Base-by-base conservation (phyloP, 2,797 vertebrate genomes). In the Hylomyscus alleni region DNA sequence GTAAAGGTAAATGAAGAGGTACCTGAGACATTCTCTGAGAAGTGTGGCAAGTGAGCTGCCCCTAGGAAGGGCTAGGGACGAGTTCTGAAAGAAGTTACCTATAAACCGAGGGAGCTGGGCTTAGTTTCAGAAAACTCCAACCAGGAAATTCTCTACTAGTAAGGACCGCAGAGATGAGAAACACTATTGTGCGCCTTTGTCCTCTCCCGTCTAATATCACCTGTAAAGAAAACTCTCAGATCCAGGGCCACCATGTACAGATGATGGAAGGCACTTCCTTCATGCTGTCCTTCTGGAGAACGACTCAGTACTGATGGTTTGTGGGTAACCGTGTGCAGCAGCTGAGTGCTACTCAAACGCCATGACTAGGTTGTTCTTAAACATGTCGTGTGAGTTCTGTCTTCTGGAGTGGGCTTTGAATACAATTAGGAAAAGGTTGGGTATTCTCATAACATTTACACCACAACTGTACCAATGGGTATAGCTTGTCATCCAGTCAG, bases 231-330 rank as follows among this genome's bases (percentile, higher is more conserved):
- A 47, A 29, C 65, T 67, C 89, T 47, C 8, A 10, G 84, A 87
- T 40, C 20, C 75, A 29, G n/a, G 29, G 10, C 56, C 34, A 31
- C 2, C 7, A 29, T 1, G 2, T 1, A 3, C 1, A 5, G 6
- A 22, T 26, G 3, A 17, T 9, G 7, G 54, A 26, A 37, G n/a
- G 1, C 1, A 4, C 56, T 26, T 72, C 20, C 37, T 24, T 60
- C 9, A 29, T 3, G 2, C 20, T 6, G 31, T 0, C 1, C n/a
- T 67, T 81, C 37, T 40, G 15, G 58, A 47, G 37, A 22, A 31
- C 44, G 37, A 91, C 37, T 8, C 73, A 47, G 6, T 34, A 34
- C 1, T 1, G 54, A 47, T 6, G 11, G 29, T n/a, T 37, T 65
- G 73, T 40, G 3, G 52, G 4, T 37, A 26, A 17, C 8, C 47